Conservation (phyloP, 2,113 vertebrate species). For the Lipophrys pholis region DNA sequence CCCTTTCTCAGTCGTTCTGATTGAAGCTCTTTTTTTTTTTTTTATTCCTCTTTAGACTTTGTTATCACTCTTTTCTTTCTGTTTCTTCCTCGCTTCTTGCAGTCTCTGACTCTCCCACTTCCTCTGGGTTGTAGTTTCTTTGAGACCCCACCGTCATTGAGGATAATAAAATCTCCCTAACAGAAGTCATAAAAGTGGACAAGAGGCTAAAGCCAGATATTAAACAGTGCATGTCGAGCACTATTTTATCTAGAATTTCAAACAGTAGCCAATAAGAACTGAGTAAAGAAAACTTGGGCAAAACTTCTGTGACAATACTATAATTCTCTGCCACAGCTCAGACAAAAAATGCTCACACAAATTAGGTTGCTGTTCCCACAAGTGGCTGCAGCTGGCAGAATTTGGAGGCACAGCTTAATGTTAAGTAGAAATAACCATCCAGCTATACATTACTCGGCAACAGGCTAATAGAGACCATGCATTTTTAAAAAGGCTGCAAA, state of each 20-base stretch:
- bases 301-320: constrained; percentile 22
- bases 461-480: constrained; percentile 44
- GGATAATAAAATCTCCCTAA: constrained; percentile 41
- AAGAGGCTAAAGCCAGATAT: constrained; percentile 42
- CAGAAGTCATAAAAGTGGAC: constrained; percentile 43
- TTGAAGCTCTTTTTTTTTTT: constrained; percentile 35
- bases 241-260: constrained; percentile 21
- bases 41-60: constrained; percentile 22
- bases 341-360: constrained; percentile 33
- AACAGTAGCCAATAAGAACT: constrained; percentile 14
- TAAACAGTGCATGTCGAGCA: constrained; percentile 32
- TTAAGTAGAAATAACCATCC: constrained; percentile 54
- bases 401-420: constrained; percentile 32
- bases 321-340: constrained; percentile 42
- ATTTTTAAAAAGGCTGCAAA: constrained; percentile 57
- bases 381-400: constrained; percentile 68
- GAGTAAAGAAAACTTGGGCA: constrained; percentile 6
- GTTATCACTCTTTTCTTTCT: constrained; percentile 4
- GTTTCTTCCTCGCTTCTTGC: constrained; percentile 4
- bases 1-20: constrained; percentile 58
- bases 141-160: constrained; percentile 17
- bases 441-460: constrained; percentile 55
- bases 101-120: neutral
- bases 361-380: constrained; percentile 49
- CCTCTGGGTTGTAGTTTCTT: constrained; percentile 12